Percentiles rank a stretch among this genome's conserved stretches.
phyloP scores from a whole-genome alignment of 2,113 vertebrate genomes.

The Cercopithecus mona region DNA sequence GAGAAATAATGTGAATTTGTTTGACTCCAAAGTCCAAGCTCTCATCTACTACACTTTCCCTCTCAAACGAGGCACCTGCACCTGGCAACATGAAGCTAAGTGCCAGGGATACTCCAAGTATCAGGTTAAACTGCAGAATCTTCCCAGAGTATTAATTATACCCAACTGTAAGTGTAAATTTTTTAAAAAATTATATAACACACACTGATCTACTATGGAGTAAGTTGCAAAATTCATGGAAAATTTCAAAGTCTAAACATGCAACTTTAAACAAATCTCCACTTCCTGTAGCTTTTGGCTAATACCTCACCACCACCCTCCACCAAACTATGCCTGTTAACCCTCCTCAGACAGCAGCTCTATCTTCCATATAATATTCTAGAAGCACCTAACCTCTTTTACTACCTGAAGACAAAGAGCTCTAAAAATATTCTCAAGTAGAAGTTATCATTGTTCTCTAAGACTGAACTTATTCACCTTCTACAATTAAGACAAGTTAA shows the following conservation, averaged over 20 bases:
- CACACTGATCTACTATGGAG: neutral
- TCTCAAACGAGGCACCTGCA: neutral
- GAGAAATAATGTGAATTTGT: neutral
- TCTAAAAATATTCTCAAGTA: neutral
- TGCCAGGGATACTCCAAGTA: neutral
- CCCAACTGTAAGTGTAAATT: neutral
- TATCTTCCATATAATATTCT: neutral
- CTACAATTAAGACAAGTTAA: neutral
- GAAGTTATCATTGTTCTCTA: neutral
- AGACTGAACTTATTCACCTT: neutral
- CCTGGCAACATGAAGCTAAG: neutral
- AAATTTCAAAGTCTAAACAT: constrained; percentile 23
- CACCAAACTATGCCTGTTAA: neutral
- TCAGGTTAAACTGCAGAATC: neutral
- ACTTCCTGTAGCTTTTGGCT: constrained; percentile 16
- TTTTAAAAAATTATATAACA: neutral
- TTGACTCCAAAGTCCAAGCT: neutral
- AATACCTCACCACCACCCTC: neutral
- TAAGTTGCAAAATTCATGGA: constrained; percentile 1
- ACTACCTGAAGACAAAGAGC: neutral
- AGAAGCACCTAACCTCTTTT: neutral
- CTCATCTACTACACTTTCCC: neutral
- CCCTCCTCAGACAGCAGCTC: neutral
- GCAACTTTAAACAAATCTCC: neutral
- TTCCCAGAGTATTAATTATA: neutral